Conservation (phyloP, 2,888 invertebrate species). For the Brachylomia viminalis region DNA sequence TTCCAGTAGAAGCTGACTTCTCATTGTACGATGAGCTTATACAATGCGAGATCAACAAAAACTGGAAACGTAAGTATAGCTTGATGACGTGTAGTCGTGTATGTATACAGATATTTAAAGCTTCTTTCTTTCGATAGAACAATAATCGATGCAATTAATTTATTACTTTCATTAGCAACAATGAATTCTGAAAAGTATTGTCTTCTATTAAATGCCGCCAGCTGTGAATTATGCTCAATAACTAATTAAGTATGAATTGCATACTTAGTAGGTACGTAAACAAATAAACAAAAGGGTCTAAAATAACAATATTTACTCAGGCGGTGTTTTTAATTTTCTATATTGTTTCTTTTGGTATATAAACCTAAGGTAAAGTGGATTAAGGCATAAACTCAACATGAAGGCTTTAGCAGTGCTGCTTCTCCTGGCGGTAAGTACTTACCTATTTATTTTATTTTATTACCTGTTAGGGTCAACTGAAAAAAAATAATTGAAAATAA, state of each 20-base stretch:
- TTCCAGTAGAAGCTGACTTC: no score
- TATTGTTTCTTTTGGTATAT: slow-evolving; percentile 29
- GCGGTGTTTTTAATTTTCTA: slow-evolving; percentile 7
- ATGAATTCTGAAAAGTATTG: background rate
- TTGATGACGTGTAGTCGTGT: no score
- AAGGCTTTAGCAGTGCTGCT: slow-evolving; percentile 18
- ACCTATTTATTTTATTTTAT: background rate
- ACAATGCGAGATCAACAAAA: no score
- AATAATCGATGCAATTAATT: background rate
- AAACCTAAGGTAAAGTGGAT: background rate
- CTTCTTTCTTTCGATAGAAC: background rate
- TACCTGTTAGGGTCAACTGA: no score
- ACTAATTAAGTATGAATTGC: background rate
- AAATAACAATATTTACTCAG: slow-evolving; percentile 42
- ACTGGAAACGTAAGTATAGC: no score
- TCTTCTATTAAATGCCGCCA: background rate
- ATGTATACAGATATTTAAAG: no score
- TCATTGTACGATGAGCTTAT: no score
- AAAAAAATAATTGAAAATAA: no score
- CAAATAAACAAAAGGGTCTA: slow-evolving; percentile 18
- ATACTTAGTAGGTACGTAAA: background rate
- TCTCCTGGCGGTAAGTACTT: slow-evolving; percentile 38
- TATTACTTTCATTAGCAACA: background rate
- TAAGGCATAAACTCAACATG: slow-evolving; percentile 29
- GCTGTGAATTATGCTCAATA: background rate